Conservation (phyloP, 2,888 invertebrate genomes). For the Pilophorus perplexus region DNA sequence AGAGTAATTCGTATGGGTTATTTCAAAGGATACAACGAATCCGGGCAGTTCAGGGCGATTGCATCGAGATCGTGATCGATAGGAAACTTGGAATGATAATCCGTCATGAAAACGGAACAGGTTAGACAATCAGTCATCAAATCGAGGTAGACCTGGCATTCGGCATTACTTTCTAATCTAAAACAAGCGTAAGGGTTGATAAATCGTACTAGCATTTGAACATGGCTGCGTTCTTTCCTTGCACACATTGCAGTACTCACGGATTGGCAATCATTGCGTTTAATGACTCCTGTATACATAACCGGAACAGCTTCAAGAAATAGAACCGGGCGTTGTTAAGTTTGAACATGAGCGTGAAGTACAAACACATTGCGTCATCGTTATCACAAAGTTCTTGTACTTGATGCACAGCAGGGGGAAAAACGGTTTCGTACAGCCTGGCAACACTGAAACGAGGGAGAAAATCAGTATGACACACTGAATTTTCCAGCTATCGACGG, state of each 20-base stretch:
- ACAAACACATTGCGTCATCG: slow-evolving; percentile 53
- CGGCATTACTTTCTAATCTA: too few relatives aligned
- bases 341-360: slow-evolving; percentile 47
- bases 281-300: slow-evolving; percentile 34
- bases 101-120: slow-evolving; percentile 62
- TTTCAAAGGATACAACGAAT: slow-evolving; percentile 71
- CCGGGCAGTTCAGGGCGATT: slow-evolving; percentile 61
- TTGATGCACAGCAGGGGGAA: slow-evolving; percentile 67
- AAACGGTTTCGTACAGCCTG: slow-evolving; percentile 70
- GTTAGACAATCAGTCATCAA: slow-evolving; percentile 56
- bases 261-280: slow-evolving; percentile 13
- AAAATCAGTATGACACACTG: background rate
- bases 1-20: too few relatives aligned
- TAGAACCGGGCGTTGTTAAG: slow-evolving; percentile 40
- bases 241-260: slow-evolving; percentile 1
- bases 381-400: slow-evolving; percentile 55
- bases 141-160: slow-evolving; percentile 54
- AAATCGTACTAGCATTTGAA: background rate
- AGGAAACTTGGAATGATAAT: slow-evolving; percentile 67
- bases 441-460: slow-evolving; percentile 62
- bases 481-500: too few relatives aligned
- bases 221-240: background rate
- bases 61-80: slow-evolving; percentile 66
- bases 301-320: slow-evolving; percentile 39
- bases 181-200: background rate